Conservation (phyloP, 2,888 invertebrate genomes). For the Serrognathus titanus region DNA sequence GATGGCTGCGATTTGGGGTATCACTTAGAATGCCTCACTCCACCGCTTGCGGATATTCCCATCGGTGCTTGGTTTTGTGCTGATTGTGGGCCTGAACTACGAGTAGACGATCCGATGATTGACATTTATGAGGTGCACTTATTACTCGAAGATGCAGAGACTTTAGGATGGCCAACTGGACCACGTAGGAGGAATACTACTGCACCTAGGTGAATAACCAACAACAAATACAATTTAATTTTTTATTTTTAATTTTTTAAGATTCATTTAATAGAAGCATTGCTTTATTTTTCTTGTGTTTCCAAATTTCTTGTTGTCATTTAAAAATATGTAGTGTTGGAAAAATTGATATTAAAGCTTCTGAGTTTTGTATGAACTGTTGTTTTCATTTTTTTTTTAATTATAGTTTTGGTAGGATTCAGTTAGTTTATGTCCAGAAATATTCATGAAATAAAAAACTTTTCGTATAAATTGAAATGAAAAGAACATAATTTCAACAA, state of each 20-base stretch:
- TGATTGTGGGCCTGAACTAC: constrained; percentile 50
- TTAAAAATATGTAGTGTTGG: background rate
- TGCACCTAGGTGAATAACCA: constrained; percentile 20
- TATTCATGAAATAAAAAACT: too few species aligned
- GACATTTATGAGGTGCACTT: constrained; percentile 43
- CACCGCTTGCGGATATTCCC: constrained; percentile 74
- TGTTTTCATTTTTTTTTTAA: background rate
- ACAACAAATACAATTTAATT: background rate
- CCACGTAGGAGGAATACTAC: constrained; percentile 32
- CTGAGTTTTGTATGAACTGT: background rate
- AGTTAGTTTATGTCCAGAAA: too few species aligned
- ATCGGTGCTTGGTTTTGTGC: constrained; percentile 87
- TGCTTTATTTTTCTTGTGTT: background rate
- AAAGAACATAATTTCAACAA: too few species aligned
- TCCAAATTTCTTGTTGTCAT: background rate
- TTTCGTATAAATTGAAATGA: too few species aligned
- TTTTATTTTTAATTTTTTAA: background rate
- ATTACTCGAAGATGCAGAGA: constrained; percentile 48
- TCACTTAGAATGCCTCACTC: constrained; percentile 85
- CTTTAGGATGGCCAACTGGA: constrained; percentile 36
- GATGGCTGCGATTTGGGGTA: constrained; percentile 90
- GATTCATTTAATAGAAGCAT: background rate
- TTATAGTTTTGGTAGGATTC: background rate
- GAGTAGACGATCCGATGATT: constrained; percentile 5
- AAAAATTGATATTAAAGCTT: background rate